Evolutionary conservation across 2,113 vertebrate species (phyloP), one percentile per base, ranked within the genome.

Genomic region (Pavo muticus): DNA sequence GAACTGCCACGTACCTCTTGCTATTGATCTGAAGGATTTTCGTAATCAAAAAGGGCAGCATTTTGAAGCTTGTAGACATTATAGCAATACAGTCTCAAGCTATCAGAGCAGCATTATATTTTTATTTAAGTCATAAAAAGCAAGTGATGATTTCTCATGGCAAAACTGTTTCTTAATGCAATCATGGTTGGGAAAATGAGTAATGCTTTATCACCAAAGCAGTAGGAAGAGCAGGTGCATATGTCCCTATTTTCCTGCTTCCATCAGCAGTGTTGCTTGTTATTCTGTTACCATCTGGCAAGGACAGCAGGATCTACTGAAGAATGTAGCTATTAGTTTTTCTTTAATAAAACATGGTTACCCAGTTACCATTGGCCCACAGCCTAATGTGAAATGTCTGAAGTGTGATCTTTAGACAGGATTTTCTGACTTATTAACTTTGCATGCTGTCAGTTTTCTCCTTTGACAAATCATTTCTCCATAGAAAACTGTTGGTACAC

Each of bases 261-360:
- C 70, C 54, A 77, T 88, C 87, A 91, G 76, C 69, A 90, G 17
- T 52, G 85, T 72, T 85, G 56, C 74, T 96, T 84, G 67, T 91
- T 89, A 79, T 93, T 94, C 88, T 79, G 39, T 76, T 95, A 59
- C 95, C 96, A 95, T 95, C 91, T 96, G 95, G 84, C 79, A 95
- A 92, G 64, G 89, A 92, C 88, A 92, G 82, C 73, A 91, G 81
- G 72, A 95, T 84, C 80, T 91, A 76, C 50, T 89, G 50, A 96
- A 96, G 93, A 91, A 71, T 57, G 78, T 18, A 45, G 19, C 44
- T 88, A 83, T 65, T 94, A 76, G 15, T 64, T 92, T 95, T 69
- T 82, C 61, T 85, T 77, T 90, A 89, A 90, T 88, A 87, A 91
- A 95, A 67, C 42, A 78, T 84, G 44, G 84, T 87, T 93, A 75